phyloP scores from a whole-genome alignment of 2,888 invertebrate genomes.

The Chymomyza fuscimana region DNA sequence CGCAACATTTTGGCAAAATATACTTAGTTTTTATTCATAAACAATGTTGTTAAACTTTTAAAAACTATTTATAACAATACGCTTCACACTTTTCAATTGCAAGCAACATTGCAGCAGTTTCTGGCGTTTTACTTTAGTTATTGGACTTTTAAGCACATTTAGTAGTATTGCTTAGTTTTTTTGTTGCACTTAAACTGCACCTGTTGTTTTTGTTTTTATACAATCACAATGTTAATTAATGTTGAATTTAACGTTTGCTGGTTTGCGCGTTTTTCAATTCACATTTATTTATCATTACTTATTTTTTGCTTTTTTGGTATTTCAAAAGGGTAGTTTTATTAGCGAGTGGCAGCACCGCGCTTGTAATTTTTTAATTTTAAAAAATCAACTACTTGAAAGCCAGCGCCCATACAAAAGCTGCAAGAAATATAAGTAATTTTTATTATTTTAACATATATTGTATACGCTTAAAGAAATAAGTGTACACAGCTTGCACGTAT shows the following conservation, averaged over 20 bases:
- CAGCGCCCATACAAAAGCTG: neutral
- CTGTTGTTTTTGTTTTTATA: too few species aligned
- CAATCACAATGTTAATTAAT: neutral
- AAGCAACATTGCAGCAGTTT: neutral
- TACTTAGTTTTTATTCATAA: neutral
- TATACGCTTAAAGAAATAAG: neutral
- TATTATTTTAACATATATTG: neutral
- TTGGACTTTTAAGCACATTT: neutral
- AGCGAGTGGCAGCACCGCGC: constrained; percentile 16
- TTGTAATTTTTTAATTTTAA: neutral
- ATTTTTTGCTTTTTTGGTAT: constrained; percentile 21
- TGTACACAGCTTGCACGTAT: neutral
- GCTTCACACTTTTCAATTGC: neutral
- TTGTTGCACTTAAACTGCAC: neutral
- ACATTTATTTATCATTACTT: constrained; percentile 8
- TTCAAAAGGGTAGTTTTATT: constrained; percentile 3
- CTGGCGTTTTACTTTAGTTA: neutral
- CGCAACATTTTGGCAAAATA: neutral
- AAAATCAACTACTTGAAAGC: neutral
- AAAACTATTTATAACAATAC: neutral
- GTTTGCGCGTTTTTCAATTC: constrained; percentile 12
- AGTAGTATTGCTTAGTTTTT: neutral
- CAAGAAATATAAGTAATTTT: neutral
- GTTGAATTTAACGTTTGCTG: constrained; percentile 10
- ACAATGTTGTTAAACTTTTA: neutral